Evolutionary conservation across 2,797 vertebrate species (phyloP).

Genomic region (Rhinogobio ventralis): DNA sequence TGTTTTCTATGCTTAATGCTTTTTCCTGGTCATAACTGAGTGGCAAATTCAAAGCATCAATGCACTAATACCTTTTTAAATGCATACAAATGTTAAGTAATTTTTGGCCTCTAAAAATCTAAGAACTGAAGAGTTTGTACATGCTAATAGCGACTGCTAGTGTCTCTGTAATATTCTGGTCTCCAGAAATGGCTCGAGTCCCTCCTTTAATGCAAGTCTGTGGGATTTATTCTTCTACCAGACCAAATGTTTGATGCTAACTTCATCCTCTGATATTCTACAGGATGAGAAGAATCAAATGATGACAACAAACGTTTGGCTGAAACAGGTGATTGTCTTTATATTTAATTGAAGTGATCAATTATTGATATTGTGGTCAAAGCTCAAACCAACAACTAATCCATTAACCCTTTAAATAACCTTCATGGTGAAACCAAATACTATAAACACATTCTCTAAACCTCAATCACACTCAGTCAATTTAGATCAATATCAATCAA

Average conservation of each 20-base stretch:
- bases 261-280: slow-evolving; percentile 26
- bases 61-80: background rate
- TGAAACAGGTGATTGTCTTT: slow-evolving; percentile 84
- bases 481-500: background rate
- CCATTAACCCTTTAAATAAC: background rate
- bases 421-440: background rate
- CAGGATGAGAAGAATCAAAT: slow-evolving; percentile 88
- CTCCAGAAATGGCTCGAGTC: background rate
- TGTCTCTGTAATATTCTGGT: background rate
- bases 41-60: background rate
- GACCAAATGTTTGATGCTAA: background rate
- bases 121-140: background rate
- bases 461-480: background rate
- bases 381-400: background rate
- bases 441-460: background rate
- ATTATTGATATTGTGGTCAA: background rate
- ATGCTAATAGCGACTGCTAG: background rate
- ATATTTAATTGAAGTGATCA: background rate
- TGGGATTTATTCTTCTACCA: background rate
- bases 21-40: background rate
- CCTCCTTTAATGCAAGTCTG: background rate
- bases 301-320: slow-evolving; percentile 93
- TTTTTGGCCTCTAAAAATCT: background rate
- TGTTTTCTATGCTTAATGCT: background rate
- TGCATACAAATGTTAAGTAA: background rate